phyloP scores from a whole-genome alignment of 2,888 invertebrate species.

The Epinotia nisella region DNA sequence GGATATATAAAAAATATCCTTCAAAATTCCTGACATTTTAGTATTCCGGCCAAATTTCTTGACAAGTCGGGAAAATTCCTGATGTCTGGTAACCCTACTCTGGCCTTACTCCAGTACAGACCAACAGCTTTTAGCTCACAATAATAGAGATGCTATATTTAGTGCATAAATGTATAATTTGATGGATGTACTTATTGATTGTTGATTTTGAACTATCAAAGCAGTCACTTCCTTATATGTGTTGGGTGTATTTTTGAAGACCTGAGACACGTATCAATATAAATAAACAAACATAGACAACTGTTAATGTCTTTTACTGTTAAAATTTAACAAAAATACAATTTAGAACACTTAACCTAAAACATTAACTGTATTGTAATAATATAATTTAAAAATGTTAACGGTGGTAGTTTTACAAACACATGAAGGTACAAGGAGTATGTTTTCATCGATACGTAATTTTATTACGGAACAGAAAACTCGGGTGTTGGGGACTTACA shows the following conservation, averaged over 20 bases:
- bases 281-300: constrained; percentile 33
- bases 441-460: constrained; percentile 71
- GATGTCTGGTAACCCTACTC: too few species aligned
- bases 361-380: constrained; percentile 65
- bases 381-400: constrained; percentile 58
- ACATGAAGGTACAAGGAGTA: constrained; percentile 48
- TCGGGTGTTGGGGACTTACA: constrained; percentile 31
- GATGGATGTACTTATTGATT: too few species aligned
- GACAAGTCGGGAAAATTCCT: too few species aligned
- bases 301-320: constrained; percentile 78
- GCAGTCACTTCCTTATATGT: too few species aligned
- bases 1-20: too few species aligned
- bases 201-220: too few species aligned
- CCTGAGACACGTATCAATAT: not conserved
- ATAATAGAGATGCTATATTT: too few species aligned
- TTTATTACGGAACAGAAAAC: constrained; percentile 73
- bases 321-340: constrained; percentile 81
- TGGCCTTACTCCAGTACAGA: too few species aligned
- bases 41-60: too few species aligned
- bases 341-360: constrained; percentile 74
- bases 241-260: not conserved
- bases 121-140: too few species aligned
- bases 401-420: constrained; percentile 60
- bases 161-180: too few species aligned
- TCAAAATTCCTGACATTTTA: too few species aligned